phyloP scores from a whole-genome alignment of 2,888 invertebrate species.

The Phengaris alcon region DNA sequence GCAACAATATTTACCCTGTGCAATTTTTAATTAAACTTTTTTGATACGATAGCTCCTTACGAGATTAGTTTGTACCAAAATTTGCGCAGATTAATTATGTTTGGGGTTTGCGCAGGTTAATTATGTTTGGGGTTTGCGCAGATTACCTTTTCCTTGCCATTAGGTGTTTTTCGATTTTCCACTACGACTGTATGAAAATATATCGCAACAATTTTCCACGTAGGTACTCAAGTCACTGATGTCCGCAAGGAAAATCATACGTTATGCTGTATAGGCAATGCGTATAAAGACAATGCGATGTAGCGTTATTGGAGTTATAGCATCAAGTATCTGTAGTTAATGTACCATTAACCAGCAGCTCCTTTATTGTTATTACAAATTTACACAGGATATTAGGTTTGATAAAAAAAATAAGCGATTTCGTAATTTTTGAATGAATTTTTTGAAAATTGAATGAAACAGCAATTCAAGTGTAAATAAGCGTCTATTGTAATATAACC shows the following conservation, averaged over 20 bases:
- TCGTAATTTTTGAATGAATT: neutral
- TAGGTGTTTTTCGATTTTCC: neutral
- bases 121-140: conserved; percentile 12
- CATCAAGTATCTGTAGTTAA: neutral
- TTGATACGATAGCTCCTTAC: neutral
- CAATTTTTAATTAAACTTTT: conserved; percentile 24
- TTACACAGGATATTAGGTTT: neutral
- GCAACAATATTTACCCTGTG: conserved; percentile 17
- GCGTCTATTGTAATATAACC: conserved; percentile 16
- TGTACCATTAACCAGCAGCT: neutral
- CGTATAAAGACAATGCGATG: neutral
- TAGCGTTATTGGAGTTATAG: neutral
- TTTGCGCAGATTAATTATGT: conserved; percentile 16
- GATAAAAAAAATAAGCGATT: neutral
- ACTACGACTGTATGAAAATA: conserved; percentile 9
- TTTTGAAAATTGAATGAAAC: neutral
- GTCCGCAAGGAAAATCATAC: neutral
- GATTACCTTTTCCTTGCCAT: conserved; percentile 13
- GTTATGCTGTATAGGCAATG: neutral
- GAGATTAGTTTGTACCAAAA: conserved; percentile 2
- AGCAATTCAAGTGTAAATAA: conserved; percentile 6
- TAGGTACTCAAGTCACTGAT: neutral
- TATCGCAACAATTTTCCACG: neutral
- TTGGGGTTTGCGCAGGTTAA: no score
- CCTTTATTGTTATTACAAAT: neutral